Base-by-base conservation (phyloP, 2,797 vertebrate species). In the Aulostomus chinensis region DNA sequence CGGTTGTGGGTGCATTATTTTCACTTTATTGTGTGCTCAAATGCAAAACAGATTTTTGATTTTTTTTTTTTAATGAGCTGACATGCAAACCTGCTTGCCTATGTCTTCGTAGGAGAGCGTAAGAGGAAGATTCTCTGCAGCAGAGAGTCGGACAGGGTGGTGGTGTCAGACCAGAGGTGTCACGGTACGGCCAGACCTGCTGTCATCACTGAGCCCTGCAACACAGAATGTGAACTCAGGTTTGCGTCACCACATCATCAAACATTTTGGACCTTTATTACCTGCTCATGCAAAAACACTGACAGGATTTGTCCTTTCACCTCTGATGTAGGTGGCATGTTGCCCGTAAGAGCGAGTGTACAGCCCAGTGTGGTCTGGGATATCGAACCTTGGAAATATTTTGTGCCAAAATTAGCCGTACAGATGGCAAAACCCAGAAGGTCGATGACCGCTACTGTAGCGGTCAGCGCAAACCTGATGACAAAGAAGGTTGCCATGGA, bases 111-210 rank as follows among this genome's bases (percentile, higher is more conserved):
- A 99, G 97, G 97, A 49, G 96, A 97, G 68, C 89, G 92, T 5
- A 98, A 93, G 74, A 91, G 93, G 45, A 99, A 94, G 61, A 91
- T 93, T 12, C 63, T 95, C 46, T 99, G 97, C 51, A 96, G 90
- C 49, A 87, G 97, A 58, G 96, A 99, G 79, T 95, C 93, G 0
- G 97, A 99, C 75, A 89, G 94, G 46, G 89, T 95, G 69, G 92
- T 93, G 0, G 97, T 99, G 69, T 99, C 97, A 0, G 97, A 99
- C 88, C 96, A 98, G 84, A 91, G 96, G 76, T 99, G 97, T 34
- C 92, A 96, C 28, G 90, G 83, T 10, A 87, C 93, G 24, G 81
- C 93, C 22, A 90, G 90, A 48, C 97, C 96, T 10, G 84, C 85
- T 9, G 86, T 91, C 41, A 33, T 95, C 76, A 90, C 91, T 0